Evolutionary conservation across 2,797 vertebrate genomes (phyloP).

Genomic region (Gouania willdenowi): DNA sequence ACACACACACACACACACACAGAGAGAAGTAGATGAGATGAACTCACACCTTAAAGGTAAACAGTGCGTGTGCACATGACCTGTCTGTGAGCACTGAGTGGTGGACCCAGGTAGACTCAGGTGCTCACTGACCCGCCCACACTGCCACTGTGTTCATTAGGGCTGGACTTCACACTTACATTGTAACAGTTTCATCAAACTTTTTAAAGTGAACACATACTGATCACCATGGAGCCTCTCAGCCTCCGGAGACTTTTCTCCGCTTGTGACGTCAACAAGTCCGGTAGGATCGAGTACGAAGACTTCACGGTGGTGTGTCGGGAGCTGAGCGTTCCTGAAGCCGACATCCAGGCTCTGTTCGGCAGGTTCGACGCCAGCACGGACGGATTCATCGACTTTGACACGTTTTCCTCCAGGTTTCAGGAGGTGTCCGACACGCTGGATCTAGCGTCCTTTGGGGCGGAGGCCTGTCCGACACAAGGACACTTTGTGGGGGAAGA

Average conservation of each 20-base stretch:
- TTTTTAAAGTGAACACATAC: too few relatives aligned
- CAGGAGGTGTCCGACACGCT: constrained; percentile 70
- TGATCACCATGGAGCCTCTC: constrained; percentile 54
- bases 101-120: too few relatives aligned
- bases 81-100: too few relatives aligned
- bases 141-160: too few relatives aligned
- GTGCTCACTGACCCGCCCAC: too few relatives aligned
- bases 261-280: constrained; percentile 73
- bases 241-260: constrained; percentile 52
- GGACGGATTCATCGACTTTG: constrained; percentile 74
- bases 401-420: constrained; percentile 71
- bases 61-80: constrained; percentile 29
- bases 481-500: constrained; percentile 55
- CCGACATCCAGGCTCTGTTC: constrained; percentile 62
- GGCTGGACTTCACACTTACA: too few relatives aligned
- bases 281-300: constrained; percentile 69
- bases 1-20: background rate
- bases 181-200: too few relatives aligned
- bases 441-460: constrained; percentile 49
- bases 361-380: constrained; percentile 65
- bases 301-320: constrained; percentile 72
- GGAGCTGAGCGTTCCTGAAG: constrained; percentile 68
- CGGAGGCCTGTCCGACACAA: constrained; percentile 2
- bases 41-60: constrained; percentile 69
- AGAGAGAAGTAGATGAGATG: constrained; percentile 43